These are phyloP conservation scores for Lagenorhynchus albirostris DNA, from an alignment of 2,113 vertebrate genomes.

Conservation along the genomic window DNA sequence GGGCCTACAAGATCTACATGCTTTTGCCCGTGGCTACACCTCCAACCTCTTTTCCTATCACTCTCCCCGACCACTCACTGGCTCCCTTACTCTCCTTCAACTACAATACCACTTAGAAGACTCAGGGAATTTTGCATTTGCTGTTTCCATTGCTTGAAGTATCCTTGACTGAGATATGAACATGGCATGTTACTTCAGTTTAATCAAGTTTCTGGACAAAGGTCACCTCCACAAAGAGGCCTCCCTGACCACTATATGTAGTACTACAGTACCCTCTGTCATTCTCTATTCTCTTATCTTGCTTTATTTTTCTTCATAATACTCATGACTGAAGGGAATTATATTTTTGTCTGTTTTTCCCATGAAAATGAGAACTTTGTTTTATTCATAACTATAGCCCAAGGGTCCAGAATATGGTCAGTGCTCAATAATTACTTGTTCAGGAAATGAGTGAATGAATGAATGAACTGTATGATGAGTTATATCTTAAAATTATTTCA, in stretches of 20 bases:
- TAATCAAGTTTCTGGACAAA: neutral
- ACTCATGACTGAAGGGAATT: neutral
- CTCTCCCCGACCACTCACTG: neutral
- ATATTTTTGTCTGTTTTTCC: neutral
- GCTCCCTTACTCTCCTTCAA: neutral
- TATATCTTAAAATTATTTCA: neutral
- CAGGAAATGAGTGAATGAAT: neutral
- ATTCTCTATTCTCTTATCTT: neutral
- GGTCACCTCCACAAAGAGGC: neutral
- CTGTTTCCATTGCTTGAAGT: neutral
- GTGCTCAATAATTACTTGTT: neutral
- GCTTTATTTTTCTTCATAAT: neutral
- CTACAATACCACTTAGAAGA: neutral
- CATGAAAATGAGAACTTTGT: neutral
- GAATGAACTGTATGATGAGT: neutral
- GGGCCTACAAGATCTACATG: neutral
- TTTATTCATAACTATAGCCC: neutral
- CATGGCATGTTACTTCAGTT: neutral
- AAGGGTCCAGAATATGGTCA: neutral
- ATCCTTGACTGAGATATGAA: neutral
- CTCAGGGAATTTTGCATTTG: neutral
- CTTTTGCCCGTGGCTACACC: neutral
- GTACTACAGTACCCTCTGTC: neutral
- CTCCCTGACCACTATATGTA: neutral
- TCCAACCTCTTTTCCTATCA: neutral